Base-by-base conservation (phyloP, 2,888 invertebrate genomes). In the Eupithecia tripunctaria region DNA sequence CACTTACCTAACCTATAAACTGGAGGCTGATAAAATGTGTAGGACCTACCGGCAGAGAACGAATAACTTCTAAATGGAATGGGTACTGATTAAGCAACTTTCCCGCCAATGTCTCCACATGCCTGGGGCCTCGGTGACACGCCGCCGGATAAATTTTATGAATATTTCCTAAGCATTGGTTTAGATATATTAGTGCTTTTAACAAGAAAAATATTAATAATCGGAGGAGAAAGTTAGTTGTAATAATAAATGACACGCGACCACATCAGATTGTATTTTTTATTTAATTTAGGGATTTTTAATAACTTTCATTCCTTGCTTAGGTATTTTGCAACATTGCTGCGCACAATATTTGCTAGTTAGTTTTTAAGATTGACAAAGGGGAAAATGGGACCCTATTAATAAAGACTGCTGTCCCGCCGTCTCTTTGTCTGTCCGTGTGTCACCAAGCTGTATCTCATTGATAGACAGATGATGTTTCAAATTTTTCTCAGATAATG, bases 51-150 rank as follows among this genome's bases (percentile, higher is more conserved):
- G 21, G 10, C 51, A 51, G 14, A 14, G 10, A 56, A 56, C 56
- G 12, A 56, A 25, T 56, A 56, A 56, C 56, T 1, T 56, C 25
- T 77, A 65, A 73, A 76, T 73, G 72, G 68, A 74, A 74, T 76
- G 70, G 25, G 65, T 32, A 74, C 74, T 71, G 64, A 77, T 76
- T 76, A 66, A 60, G 77, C 59, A 77, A 77, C 68, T 60, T 27
- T 64, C 67, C 69, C 21, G 72, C 67, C 65, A 63, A 76, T 70
- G 51, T 51, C 67, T 65, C 64, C 59, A 70, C 68, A 67, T 70
- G 66, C 67, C 36, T 66, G 21, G 12, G 36, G 62, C 62, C 32
- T 63, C n/a, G n/a, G 5, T 32, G 36, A 7, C 29, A 60, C n/a
- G n/a, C n/a, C n/a, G n/a, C n/a, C n/a, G n/a, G 36, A n/a, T 63